Conservation (phyloP, 2,797 vertebrate species). For the Paramormyrops hopkinsi region DNA sequence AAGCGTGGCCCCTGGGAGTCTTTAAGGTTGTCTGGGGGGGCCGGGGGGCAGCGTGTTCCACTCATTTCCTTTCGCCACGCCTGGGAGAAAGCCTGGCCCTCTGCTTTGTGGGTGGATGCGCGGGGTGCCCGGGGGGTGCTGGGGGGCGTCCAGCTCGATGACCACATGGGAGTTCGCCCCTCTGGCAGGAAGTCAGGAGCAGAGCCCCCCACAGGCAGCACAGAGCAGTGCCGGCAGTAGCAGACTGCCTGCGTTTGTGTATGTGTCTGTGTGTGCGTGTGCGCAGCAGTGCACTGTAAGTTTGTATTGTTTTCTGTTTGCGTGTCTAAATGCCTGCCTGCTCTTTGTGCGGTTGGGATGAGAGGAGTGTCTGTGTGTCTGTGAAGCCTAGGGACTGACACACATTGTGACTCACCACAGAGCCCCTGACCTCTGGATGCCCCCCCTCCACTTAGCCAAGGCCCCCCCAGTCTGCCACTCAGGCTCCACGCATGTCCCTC, state of each 20-base stretch:
- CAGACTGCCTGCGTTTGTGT: not conserved
- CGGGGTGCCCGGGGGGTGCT: not conserved
- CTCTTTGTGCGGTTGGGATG: not conserved
- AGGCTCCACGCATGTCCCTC: not conserved
- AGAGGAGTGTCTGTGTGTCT: not conserved
- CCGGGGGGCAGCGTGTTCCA: not conserved
- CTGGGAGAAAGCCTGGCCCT: not conserved
- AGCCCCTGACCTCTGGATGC: not conserved
- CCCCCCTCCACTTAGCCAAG: not conserved
- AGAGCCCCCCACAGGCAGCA: not conserved
- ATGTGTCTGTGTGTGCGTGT: not conserved
- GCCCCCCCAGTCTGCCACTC: not conserved
- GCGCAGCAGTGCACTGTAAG: not conserved
- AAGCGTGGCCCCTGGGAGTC: constrained; percentile 11
- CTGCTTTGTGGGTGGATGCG: not conserved
- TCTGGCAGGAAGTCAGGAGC: not conserved
- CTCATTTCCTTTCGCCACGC: not conserved
- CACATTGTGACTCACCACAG: not conserved
- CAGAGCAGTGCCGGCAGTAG: not conserved
- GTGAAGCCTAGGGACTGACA: not conserved
- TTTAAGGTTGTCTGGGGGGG: not conserved
- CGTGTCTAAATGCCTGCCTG: not conserved
- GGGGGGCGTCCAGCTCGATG: not conserved
- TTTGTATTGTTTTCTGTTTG: not conserved
- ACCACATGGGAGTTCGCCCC: not conserved